Percentiles rank a stretch among this genome's conserved stretches.
These are phyloP conservation scores for Mus spretus DNA, from an alignment of 2,797 vertebrate species.

Conservation along the genomic window DNA sequence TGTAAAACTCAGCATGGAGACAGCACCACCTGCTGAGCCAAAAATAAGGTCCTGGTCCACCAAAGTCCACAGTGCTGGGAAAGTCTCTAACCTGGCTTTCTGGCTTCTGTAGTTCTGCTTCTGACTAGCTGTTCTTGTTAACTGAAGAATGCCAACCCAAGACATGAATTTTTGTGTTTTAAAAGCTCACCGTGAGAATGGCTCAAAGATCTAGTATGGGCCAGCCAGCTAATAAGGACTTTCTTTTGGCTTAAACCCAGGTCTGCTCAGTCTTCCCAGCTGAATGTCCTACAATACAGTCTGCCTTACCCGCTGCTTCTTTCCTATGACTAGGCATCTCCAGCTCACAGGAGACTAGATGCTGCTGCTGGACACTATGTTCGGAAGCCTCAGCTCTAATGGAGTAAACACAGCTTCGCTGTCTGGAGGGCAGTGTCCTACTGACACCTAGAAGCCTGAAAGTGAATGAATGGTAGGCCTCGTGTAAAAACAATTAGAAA, in stretches of 20 bases:
- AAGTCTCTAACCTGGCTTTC: not conserved
- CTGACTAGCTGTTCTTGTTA: not conserved
- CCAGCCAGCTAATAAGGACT: not conserved
- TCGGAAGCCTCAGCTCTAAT: not conserved
- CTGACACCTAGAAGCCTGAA: not conserved
- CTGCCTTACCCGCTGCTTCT: not conserved
- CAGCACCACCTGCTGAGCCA: not conserved
- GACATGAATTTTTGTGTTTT: not conserved
- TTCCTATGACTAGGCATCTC: not conserved
- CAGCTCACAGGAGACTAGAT: not conserved
- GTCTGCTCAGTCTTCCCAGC: not conserved
- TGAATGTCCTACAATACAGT: not conserved
- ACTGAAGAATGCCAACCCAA: not conserved
- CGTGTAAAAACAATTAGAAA: constrained; percentile 6
- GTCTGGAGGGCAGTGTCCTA: not conserved
- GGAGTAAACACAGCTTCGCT: not conserved
- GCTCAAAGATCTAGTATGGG: not conserved
- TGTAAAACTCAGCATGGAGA: not conserved
- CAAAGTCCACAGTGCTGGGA: not conserved
- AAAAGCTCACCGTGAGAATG: not conserved
- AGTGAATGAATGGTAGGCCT: not conserved
- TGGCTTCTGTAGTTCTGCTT: not conserved
- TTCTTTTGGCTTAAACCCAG: not conserved
- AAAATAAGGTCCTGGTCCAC: not conserved
- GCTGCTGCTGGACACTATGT: not conserved